Percentiles rank a stretch among this genome's conserved stretches.
phyloP scores from a whole-genome alignment of 2,113 vertebrate species.

The Rhynchomys soricoides region DNA sequence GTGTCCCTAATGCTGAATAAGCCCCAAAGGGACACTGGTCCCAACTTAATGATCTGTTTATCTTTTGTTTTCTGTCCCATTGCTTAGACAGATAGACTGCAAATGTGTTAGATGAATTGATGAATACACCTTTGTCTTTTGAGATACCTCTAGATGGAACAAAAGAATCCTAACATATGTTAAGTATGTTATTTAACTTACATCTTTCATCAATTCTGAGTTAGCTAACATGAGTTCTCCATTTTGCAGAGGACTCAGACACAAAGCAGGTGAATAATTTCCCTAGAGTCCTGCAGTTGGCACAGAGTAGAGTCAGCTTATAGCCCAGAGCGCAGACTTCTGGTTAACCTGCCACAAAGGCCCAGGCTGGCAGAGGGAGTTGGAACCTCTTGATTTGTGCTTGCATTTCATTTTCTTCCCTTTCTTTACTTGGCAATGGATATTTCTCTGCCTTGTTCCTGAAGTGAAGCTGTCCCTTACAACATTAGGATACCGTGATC shows the following conservation, averaged over 20 bases:
- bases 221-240: neutral
- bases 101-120: neutral
- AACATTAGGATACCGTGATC: neutral
- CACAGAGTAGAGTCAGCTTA: neutral
- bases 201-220: neutral
- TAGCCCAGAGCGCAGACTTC: neutral
- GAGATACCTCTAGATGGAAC: neutral
- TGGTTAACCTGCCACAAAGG: neutral
- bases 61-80: neutral
- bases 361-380: too few relatives aligned
- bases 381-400: neutral
- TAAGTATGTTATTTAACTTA: neutral
- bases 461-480: neutral
- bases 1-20: neutral
- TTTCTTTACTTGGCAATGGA: neutral
- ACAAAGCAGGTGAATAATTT: neutral
- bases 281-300: neutral
- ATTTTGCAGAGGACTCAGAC: neutral
- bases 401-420: neutral
- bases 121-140: neutral
- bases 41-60: neutral
- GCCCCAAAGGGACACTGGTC: neutral
- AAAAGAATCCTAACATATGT: neutral
- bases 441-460: neutral
- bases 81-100: neutral